These are phyloP conservation scores for Channa maculata DNA, from an alignment of 2,113 vertebrate genomes.

Conservation along the genomic window DNA sequence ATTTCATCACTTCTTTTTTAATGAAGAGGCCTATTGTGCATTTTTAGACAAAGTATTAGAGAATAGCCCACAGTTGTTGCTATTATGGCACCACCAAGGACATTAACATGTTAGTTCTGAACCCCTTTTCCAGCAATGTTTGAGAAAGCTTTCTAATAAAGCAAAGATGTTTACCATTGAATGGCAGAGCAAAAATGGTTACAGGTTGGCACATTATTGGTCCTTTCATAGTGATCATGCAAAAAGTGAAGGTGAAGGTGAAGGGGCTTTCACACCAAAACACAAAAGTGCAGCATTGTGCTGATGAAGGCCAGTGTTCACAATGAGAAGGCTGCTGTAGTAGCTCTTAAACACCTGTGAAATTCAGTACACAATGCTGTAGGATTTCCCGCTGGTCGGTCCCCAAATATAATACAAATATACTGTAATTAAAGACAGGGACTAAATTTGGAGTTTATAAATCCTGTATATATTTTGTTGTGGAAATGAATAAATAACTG, in stretches of 20 bases:
- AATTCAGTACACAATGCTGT: not conserved
- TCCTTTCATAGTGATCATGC: not conserved
- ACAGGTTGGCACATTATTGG: not conserved
- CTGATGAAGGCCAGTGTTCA: slow-evolving; percentile 2
- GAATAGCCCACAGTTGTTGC: not conserved
- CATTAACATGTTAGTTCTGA: not conserved
- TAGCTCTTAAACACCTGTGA: not conserved
- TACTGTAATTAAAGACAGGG: too few species aligned
- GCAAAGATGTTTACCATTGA: not conserved
- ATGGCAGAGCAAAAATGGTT: not conserved
- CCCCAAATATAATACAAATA: not conserved
- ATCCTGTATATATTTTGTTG: too few species aligned
- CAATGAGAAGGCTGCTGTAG: not conserved
- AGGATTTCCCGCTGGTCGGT: not conserved
- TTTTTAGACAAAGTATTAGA: too few species aligned
- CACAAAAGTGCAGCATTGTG: not conserved
- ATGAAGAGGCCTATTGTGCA: too few species aligned
- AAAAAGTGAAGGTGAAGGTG: not conserved
- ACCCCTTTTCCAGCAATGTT: not conserved
- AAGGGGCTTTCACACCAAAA: not conserved
- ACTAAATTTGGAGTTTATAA: too few species aligned
- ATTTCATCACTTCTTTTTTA: too few species aligned
- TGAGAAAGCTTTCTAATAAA: slow-evolving; percentile 14
- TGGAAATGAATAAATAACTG: too few species aligned
- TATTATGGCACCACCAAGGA: not conserved